Conservation (phyloP, 2,113 vertebrate species). For the Pheucticus melanocephalus region DNA sequence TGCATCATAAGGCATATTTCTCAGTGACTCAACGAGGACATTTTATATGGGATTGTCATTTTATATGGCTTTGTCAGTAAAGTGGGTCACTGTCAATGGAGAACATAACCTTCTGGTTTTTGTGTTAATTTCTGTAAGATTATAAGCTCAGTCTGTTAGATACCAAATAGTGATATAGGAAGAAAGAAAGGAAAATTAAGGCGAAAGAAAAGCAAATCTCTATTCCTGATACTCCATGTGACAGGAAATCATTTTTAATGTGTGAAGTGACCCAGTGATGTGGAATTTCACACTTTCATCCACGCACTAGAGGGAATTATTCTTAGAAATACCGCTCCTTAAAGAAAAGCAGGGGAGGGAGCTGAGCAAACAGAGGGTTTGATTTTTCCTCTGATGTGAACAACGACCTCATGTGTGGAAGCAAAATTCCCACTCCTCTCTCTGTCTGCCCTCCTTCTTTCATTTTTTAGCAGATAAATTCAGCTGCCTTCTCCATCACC, state of each 20-base stretch:
- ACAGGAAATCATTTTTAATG: conserved; percentile 39
- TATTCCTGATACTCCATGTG: neutral
- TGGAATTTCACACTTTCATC: conserved; percentile 36
- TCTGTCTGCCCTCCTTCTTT: neutral
- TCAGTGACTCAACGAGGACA: neutral
- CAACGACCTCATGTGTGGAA: neutral
- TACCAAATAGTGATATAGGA: neutral
- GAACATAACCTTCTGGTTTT: neutral
- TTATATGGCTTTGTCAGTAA: neutral
- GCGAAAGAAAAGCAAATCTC: neutral
- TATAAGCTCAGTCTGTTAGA: neutral
- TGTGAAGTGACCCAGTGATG: conserved; percentile 9
- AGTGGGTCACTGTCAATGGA: neutral
- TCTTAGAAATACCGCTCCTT: conserved; percentile 24
- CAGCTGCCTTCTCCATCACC: neutral
- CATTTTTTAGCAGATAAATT: neutral
- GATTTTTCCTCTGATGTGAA: neutral
- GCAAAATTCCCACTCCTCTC: neutral
- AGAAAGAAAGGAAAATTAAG: neutral
- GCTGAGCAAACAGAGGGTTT: neutral
- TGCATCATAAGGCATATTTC: neutral
- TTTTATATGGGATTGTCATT: neutral
- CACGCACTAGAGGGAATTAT: neutral
- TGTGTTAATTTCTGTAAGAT: neutral
- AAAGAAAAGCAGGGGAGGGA: neutral